A percentile compares a stretch with the other conserved stretches of the same genome.
Evolutionary conservation across 92 coral and sea anemone species (phyloP).

Genomic region (Porites lobata): DNA sequence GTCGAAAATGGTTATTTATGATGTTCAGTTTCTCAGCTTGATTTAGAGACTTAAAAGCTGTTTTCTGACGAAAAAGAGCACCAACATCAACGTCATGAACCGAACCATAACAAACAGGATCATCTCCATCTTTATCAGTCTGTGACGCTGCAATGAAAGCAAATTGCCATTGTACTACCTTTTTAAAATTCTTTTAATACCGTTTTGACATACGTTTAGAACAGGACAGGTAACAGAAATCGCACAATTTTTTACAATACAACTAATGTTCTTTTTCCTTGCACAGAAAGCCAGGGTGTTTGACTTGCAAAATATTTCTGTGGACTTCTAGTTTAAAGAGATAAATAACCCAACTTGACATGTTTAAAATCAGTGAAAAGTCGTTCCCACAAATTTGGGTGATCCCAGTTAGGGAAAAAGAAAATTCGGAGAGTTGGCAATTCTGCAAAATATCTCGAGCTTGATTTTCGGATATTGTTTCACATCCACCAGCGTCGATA

Average conservation of each 20-base stretch:
- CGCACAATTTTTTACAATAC: slow-evolving; percentile 42
- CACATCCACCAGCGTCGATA: slow-evolving; percentile 51
- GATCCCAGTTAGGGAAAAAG: slow-evolving; percentile 53
- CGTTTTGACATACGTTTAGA: slow-evolving; percentile 5
- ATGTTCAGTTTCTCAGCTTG: slow-evolving; percentile 50
- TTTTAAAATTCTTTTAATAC: slow-evolving; percentile 29
- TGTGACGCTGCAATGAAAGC: slow-evolving; percentile 42
- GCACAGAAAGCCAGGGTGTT: slow-evolving; percentile 51
- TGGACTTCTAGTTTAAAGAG: slow-evolving; percentile 37
- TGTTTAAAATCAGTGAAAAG: slow-evolving; percentile 56
- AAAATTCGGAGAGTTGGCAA: slow-evolving; percentile 39
- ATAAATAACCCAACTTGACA: slow-evolving; percentile 51
- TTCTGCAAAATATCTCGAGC: slow-evolving; percentile 59
- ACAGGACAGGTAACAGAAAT: slow-evolving; percentile 13
- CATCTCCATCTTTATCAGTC: slow-evolving; percentile 30
- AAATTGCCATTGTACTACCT: slow-evolving; percentile 40
- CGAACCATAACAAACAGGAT: neutral
- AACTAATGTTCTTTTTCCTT: slow-evolving; percentile 47
- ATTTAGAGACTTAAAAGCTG: slow-evolving; percentile 10
- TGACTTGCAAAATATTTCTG: slow-evolving; percentile 30
- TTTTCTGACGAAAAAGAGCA: slow-evolving; percentile 33
- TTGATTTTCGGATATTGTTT: slow-evolving; percentile 37
- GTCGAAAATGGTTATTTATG: slow-evolving; percentile 48
- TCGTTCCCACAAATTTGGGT: slow-evolving; percentile 45
- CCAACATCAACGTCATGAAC: slow-evolving; percentile 48